phyloP scores from a whole-genome alignment of 2,888 invertebrate species.

The Lithophane socia region DNA sequence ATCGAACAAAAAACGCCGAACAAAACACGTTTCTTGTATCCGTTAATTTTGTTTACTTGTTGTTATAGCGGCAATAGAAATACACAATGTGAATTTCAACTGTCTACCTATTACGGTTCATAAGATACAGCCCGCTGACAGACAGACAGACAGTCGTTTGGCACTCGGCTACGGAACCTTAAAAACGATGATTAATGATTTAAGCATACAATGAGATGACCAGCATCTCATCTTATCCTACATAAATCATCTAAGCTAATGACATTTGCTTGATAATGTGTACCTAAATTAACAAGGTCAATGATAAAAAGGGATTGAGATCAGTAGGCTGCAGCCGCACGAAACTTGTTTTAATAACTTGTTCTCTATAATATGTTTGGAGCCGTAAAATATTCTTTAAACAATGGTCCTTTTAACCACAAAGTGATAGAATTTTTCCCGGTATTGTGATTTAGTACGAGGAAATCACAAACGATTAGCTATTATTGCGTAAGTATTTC shows the following conservation, averaged over 20 bases:
- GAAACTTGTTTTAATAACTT: slow-evolving; percentile 11
- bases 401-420: not conserved
- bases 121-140: too few species aligned
- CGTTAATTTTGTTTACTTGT: too few species aligned
- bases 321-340: slow-evolving; percentile 21
- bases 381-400: not conserved
- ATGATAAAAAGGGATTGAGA: slow-evolving; percentile 39
- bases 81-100: too few species aligned
- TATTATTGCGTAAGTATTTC: not conserved
- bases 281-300: slow-evolving; percentile 36
- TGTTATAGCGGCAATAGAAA: too few species aligned
- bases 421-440: not conserved
- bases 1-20: too few species aligned
- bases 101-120: too few species aligned
- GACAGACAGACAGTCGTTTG: too few species aligned
- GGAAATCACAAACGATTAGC: not conserved
- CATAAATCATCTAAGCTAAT: not conserved
- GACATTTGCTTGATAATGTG: too few species aligned
- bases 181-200: too few species aligned
- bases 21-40: too few species aligned
- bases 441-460: not conserved
- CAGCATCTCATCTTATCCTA: not conserved
- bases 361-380: not conserved
- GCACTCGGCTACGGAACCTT: too few species aligned
- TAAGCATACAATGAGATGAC: too few species aligned